These are phyloP conservation scores for Drosophila punjabiensis DNA, from an alignment of 1,140 invertebrate genomes.

Conservation along the genomic window DNA sequence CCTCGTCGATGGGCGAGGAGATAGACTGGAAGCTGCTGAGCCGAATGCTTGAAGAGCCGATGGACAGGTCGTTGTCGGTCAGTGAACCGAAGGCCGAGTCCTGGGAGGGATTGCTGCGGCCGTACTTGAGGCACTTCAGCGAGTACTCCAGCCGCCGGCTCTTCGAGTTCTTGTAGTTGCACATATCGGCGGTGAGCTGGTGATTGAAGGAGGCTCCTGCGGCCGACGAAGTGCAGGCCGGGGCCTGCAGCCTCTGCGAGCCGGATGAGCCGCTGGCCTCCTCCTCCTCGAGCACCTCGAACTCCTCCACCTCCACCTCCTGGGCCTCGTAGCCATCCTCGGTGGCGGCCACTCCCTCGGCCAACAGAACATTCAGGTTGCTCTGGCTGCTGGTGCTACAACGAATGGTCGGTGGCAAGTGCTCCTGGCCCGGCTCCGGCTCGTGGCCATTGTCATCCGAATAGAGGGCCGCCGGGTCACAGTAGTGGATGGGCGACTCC, in stretches of 20 bases:
- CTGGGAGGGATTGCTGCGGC: conserved; percentile 85
- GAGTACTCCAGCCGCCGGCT: conserved; percentile 83
- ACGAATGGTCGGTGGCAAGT: conserved; percentile 63
- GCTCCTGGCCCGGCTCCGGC: conserved; percentile 36
- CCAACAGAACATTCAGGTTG: conserved; percentile 71
- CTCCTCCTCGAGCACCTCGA: conserved; percentile 46
- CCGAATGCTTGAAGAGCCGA: conserved; percentile 80
- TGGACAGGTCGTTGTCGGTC: conserved; percentile 84
- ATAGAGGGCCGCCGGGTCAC: conserved; percentile 72
- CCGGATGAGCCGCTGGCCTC: conserved; percentile 66
- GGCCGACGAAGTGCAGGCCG: conserved; percentile 29
- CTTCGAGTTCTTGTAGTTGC: conserved; percentile 85
- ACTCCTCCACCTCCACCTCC: conserved; percentile 25
- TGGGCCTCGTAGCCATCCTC: conserved; percentile 20
- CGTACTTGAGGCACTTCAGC: conserved; percentile 82
- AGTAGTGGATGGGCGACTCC: conserved; percentile 81
- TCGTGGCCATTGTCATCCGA: conserved; percentile 73
- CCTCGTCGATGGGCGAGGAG: conserved; percentile 84
- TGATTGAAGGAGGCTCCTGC: conserved; percentile 74
- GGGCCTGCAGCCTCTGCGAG: conserved; percentile 54
- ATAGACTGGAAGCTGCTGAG: conserved; percentile 85
- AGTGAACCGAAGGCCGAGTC: conserved; percentile 84
- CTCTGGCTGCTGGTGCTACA: conserved; percentile 79
- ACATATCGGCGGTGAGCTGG: conserved; percentile 83
- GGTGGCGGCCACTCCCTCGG: conserved; percentile 23